A percentile compares a stretch with the other conserved stretches of the same genome.
Conservation (phyloP, 2,113 vertebrate species). For the Hiodon tergisus region DNA sequence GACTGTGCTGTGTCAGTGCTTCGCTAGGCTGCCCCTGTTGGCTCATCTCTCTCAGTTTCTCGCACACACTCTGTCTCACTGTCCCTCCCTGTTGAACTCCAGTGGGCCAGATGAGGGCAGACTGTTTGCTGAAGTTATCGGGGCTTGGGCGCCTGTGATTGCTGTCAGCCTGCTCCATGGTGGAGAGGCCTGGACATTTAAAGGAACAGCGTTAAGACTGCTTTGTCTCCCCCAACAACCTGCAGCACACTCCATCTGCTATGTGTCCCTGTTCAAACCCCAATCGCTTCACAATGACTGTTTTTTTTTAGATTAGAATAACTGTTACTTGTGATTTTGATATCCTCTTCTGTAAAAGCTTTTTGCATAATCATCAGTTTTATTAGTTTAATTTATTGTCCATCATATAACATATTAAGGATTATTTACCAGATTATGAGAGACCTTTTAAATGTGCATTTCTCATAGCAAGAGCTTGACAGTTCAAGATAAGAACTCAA, state of each 20-base stretch:
- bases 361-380: too few species aligned
- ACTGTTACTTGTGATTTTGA: not conserved
- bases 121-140: conserved; percentile 71
- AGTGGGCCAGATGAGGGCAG: conserved; percentile 66
- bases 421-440: too few species aligned
- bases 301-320: not conserved
- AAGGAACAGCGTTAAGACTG: conserved; percentile 49
- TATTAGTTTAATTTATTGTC: too few species aligned
- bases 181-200: conserved; percentile 56
- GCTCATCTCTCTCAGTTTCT: conserved; percentile 21
- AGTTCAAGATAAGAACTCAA: too few species aligned
- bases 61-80: conserved; percentile 46
- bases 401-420: too few species aligned
- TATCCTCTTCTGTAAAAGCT: not conserved
- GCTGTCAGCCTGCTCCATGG: conserved; percentile 37
- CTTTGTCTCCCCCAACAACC: too few species aligned
- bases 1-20: conserved; percentile 33
- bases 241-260: too few species aligned
- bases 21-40: conserved; percentile 9
- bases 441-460: too few species aligned
- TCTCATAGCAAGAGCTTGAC: too few species aligned
- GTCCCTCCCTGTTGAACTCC: conserved; percentile 51
- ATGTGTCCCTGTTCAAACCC: too few species aligned
- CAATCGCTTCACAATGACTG: too few species aligned
- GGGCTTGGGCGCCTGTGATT: conserved; percentile 65